Percentiles rank a stretch among this genome's conserved stretches.
phyloP scores from a whole-genome alignment of 1,140 invertebrate genomes.

The Drosophila baimaii region DNA sequence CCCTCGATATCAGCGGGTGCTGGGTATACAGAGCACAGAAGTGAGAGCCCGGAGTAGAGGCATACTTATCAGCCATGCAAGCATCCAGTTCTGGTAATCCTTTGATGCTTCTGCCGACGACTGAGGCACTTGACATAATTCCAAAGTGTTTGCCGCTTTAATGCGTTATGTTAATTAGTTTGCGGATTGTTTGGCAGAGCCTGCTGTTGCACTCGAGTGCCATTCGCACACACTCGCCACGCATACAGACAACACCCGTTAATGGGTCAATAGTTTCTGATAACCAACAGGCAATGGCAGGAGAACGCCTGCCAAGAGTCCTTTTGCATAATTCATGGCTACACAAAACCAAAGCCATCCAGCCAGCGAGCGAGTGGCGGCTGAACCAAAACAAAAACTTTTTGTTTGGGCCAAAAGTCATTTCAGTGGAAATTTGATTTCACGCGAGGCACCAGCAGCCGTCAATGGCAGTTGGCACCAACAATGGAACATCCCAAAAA shows the following conservation, averaged over 20 bases:
- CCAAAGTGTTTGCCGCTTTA: constrained; percentile 69
- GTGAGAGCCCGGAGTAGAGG: not conserved
- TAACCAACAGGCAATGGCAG: constrained; percentile 50
- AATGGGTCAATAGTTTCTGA: constrained; percentile 81
- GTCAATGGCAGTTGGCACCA: constrained; percentile 75
- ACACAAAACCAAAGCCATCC: constrained; percentile 13
- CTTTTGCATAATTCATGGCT: constrained; percentile 78
- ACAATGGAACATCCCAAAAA: constrained; percentile 61
- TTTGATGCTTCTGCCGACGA: constrained; percentile 59
- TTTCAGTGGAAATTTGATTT: constrained; percentile 81
- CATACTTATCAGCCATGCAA: constrained; percentile 48
- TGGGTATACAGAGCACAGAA: not conserved
- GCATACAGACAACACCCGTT: constrained; percentile 55
- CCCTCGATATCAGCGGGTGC: not conserved
- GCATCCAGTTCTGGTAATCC: constrained; percentile 56
- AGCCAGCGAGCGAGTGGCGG: constrained; percentile 12
- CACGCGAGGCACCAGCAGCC: constrained; percentile 57
- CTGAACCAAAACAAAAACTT: constrained; percentile 50
- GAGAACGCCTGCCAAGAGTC: constrained; percentile 42
- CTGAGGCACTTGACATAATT: constrained; percentile 76
- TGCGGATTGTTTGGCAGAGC: constrained; percentile 55
- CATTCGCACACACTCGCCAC: constrained; percentile 45
- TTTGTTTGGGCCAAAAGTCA: constrained; percentile 69
- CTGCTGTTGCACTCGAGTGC: constrained; percentile 48
- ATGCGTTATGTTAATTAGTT: constrained; percentile 81